Base-by-base conservation (phyloP, 2,888 invertebrate species). In the Tetranychus truncatus region DNA sequence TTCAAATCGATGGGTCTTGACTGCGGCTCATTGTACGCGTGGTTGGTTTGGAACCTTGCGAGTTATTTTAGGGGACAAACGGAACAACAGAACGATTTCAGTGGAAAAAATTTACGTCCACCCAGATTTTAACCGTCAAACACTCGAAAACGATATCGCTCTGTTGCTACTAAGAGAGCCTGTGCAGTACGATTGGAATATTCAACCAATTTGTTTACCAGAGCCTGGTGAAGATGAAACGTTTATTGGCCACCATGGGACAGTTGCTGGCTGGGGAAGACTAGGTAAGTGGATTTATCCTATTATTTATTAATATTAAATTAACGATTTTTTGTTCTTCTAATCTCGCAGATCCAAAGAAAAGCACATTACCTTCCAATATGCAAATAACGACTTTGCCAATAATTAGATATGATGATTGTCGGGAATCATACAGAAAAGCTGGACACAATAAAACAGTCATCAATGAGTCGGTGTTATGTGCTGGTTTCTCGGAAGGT, bases 21-120 rank as follows among this genome's bases (percentile, higher is more conserved):
- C 93, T 0, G 93, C 93, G 0, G 94, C 93, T 0, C 94, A 94
- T 86, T 94, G 94, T 84, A 92, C 93, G 82, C 92, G 92, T 71
- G 92, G 92, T 55, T 93, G 93, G 84, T 84, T 93, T 76, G 92
- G 92, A 0, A 91, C 91, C 0, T 84, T 94, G 76, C 90, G 92
- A 18, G 92, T 92, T 0, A 92, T 93, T 3, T 89, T 93, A 81
- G 94, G 94, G 0, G 92, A 93, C 82, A 91, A 91, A 0, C 92
- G 92, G 80, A n/a, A 15, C 11, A 34, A 65, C n/a, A 34, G 66
- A 65, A 72, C 24, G 6, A 34, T 34, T 9, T 5, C n/a, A 7
- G 91, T 93, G 0, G 87, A 89, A 77, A 85, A 92, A 46, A 91
- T 93, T 21, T 90, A 93, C 74, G 91, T 92, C 0, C 92, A 94